Conservation (phyloP, 2,113 vertebrate species). For the Erpornis zantholeuca region DNA sequence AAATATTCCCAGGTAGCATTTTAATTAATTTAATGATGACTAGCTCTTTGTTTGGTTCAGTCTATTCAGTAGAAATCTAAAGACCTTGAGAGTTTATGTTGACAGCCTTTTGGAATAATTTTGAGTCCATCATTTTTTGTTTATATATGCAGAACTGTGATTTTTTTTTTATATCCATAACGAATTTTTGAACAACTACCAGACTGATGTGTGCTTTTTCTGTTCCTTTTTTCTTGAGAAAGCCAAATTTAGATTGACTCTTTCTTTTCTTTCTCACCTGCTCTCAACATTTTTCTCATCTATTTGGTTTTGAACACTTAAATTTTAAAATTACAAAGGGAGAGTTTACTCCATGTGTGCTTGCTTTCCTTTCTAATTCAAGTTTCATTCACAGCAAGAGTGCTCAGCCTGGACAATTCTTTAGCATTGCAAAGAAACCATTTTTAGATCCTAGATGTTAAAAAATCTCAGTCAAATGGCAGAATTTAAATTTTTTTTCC, state of each 20-base stretch:
- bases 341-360: background rate
- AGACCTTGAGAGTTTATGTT: background rate
- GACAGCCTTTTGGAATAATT: background rate
- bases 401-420: background rate
- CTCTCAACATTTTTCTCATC: background rate
- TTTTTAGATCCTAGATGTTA: background rate
- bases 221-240: background rate
- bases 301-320: background rate
- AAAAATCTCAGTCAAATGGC: background rate
- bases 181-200: background rate
- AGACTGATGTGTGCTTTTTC: background rate
- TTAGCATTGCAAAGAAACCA: background rate
- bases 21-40: background rate
- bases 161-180: background rate
- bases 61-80: background rate
- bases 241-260: background rate
- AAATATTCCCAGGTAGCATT: background rate
- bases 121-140: background rate
- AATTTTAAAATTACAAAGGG: background rate
- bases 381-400: background rate
- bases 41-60: background rate
- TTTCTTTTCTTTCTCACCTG: background rate
- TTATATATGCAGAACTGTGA: background rate
- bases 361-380: background rate
- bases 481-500: background rate